Conservation (phyloP, 2,888 invertebrate genomes). For the Nymphalis urticae region DNA sequence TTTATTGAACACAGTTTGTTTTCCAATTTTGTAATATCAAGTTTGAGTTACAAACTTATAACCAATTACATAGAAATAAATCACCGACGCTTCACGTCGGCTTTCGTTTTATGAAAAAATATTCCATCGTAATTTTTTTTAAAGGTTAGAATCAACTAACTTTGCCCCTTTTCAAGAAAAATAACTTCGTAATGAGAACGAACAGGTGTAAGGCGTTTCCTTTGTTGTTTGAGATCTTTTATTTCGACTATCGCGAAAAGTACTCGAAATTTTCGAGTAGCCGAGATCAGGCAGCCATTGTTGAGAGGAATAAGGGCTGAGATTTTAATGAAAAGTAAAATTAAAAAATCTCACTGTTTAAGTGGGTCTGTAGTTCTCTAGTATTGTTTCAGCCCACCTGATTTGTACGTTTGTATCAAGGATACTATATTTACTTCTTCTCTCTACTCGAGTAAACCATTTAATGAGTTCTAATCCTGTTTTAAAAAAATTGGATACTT, state of each 20-base stretch:
- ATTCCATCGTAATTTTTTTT: slow-evolving; percentile 2
- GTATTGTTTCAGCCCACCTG: too few species aligned
- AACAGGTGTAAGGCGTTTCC: slow-evolving; percentile 24
- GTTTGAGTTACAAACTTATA: too few species aligned
- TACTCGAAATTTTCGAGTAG: slow-evolving; percentile 19
- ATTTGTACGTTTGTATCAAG: too few species aligned
- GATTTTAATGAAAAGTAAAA: slow-evolving; percentile 8
- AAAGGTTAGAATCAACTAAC: slow-evolving; percentile 14
- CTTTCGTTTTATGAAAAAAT: neutral
- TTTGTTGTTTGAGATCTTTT: slow-evolving; percentile 23
- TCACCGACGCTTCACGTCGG: neutral
- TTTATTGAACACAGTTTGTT: too few species aligned
- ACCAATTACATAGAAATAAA: neutral
- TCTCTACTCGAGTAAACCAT: too few species aligned
- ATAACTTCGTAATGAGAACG: slow-evolving; percentile 31
- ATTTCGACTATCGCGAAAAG: slow-evolving; percentile 7
- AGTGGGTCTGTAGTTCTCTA: neutral
- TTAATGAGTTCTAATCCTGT: too few species aligned
- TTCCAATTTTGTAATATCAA: too few species aligned
- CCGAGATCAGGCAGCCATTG: slow-evolving; percentile 19
- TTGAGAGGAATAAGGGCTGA: slow-evolving; percentile 14
- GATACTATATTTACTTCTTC: too few species aligned
- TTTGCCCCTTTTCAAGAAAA: slow-evolving; percentile 20
- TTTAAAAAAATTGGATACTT: too few species aligned
- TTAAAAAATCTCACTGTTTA: neutral